Evolutionary conservation across 2,888 invertebrate species (phyloP).

Genomic region (Dicranocentrus wangi): DNA sequence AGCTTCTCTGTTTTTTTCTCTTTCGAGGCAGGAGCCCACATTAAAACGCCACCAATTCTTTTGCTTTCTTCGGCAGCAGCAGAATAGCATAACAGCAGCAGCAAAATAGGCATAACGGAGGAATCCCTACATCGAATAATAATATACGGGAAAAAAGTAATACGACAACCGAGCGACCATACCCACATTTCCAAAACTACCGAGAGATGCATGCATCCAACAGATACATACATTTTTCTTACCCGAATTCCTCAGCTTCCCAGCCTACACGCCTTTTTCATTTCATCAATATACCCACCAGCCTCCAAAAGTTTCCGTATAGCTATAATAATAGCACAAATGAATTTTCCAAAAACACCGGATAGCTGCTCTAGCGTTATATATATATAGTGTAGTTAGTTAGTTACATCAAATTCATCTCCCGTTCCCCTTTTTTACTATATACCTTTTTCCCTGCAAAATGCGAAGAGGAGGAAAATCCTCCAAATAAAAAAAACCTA

Average conservation of each 20-base stretch:
- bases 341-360: too few species aligned
- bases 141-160: conserved; percentile 1
- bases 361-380: not conserved
- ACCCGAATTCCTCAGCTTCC: too few species aligned
- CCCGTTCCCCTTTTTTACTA: not conserved
- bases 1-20: conserved; percentile 20
- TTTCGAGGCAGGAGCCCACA: conserved; percentile 34
- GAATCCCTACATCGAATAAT: not conserved
- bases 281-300: too few species aligned
- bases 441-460: not conserved
- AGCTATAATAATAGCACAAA: too few species aligned
- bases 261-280: too few species aligned
- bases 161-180: too few species aligned
- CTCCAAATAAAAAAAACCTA: conserved; percentile 8
- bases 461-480: conserved; percentile 20
- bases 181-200: too few species aligned
- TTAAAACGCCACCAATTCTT: conserved; percentile 31
- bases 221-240: too few species aligned
- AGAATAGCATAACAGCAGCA: not conserved
- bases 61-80: not conserved
- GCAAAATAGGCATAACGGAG: not conserved
- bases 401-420: conserved; percentile 13
- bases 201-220: too few species aligned
- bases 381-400: not conserved
- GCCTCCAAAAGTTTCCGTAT: too few species aligned